A percentile compares a stretch with the other conserved stretches of the same genome.
Conservation (phyloP, 1,140 invertebrate genomes). For the Platorchestia sp. region DNA sequence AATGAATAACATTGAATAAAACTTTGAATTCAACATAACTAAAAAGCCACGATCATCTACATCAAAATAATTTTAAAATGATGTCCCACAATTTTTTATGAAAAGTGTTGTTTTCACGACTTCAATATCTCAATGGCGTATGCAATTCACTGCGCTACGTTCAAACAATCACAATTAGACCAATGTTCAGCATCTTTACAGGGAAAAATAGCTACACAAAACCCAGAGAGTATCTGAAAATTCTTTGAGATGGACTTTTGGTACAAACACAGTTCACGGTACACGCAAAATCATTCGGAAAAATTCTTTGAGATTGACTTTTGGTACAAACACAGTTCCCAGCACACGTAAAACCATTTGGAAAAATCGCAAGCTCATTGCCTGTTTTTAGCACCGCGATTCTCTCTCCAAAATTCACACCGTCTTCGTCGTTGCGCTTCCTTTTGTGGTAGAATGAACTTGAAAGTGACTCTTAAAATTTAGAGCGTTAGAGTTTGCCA, state of each 20-base stretch:
- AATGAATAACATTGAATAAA: no score
- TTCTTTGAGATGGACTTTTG: not conserved
- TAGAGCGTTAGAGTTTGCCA: not conserved
- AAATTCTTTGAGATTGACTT: not conserved
- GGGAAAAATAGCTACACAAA: not conserved
- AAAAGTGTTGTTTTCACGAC: no score
- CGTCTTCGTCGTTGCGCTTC: not conserved
- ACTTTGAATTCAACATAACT: no score
- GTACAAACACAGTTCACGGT: not conserved
- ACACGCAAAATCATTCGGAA: no score
- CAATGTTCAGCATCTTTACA: not conserved
- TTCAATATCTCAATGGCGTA: no score
- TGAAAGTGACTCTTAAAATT: not conserved
- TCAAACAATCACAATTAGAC: no score
- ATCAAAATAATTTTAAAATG: no score
- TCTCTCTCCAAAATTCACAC: not conserved
- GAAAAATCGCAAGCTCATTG: not conserved
- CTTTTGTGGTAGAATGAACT: not conserved
- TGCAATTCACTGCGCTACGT: no score
- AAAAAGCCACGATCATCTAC: no score
- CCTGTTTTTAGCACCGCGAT: not conserved
- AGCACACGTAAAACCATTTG: not conserved
- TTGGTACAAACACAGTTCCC: not conserved
- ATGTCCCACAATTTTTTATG: no score
- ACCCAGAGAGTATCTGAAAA: not conserved